Evolutionary conservation across 2,888 invertebrate genomes (phyloP).

Genomic region (Emmelina monodactyla): DNA sequence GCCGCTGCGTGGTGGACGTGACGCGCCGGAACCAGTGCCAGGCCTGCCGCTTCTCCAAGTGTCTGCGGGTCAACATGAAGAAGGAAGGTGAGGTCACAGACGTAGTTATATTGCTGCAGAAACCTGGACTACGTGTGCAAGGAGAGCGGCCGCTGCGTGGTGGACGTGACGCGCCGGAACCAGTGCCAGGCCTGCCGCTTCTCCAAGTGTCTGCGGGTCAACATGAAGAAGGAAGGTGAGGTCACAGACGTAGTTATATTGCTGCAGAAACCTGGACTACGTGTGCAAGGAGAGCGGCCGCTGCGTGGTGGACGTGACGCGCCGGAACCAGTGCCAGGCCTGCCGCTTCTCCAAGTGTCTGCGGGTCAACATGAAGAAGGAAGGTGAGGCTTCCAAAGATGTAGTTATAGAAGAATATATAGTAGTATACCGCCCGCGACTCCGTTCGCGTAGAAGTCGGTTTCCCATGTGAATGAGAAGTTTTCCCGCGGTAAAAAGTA

Average conservation of each 20-base stretch:
- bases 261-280: slow-evolving; percentile 85
- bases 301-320: slow-evolving; percentile 90
- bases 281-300: slow-evolving; percentile 89
- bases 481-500: too few relatives aligned
- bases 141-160: slow-evolving; percentile 85
- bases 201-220: slow-evolving; percentile 87
- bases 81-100: slow-evolving; percentile 77
- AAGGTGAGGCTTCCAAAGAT: too few relatives aligned
- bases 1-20: slow-evolving; percentile 88
- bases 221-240: slow-evolving; percentile 94
- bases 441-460: too few relatives aligned
- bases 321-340: slow-evolving; percentile 94
- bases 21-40: slow-evolving; percentile 94
- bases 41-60: slow-evolving; percentile 91
- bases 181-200: slow-evolving; percentile 96
- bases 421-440: too few relatives aligned
- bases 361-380: slow-evolving; percentile 91
- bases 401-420: too few relatives aligned
- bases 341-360: slow-evolving; percentile 92
- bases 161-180: slow-evolving; percentile 90
- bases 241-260: too few relatives aligned
- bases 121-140: slow-evolving; percentile 93
- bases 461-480: too few relatives aligned
- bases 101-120: too few relatives aligned
- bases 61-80: slow-evolving; percentile 92